Evolutionary conservation across 2,797 vertebrate genomes (phyloP).

Genomic region (Chiroxiphia lanceolata): DNA sequence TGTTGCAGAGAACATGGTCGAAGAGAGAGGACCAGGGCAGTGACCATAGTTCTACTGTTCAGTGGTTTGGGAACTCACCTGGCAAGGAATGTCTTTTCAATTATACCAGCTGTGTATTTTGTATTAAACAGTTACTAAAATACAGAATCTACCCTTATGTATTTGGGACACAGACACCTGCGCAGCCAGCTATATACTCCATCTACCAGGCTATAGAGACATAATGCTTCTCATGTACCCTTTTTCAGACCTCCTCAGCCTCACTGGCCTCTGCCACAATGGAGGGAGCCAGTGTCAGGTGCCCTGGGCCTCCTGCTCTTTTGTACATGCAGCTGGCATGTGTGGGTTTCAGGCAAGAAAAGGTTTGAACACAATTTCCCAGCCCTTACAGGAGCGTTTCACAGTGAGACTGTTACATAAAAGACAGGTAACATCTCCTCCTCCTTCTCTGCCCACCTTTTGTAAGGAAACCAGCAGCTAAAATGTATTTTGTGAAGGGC

Average conservation of each 20-base stretch:
- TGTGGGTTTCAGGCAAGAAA: neutral
- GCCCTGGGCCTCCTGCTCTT: neutral
- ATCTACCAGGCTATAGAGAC: neutral
- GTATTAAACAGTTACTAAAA: neutral
- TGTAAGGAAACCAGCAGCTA: neutral
- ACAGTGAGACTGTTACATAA: neutral
- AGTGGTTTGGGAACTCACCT: neutral
- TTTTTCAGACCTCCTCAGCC: neutral
- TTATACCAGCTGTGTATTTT: neutral
- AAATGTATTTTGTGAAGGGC: neutral
- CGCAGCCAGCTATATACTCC: neutral
- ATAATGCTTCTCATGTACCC: neutral
- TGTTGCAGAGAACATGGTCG: neutral
- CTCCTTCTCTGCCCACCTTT: neutral
- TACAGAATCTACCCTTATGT: neutral
- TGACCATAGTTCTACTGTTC: accelerated
- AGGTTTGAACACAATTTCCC: neutral
- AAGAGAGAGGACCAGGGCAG: neutral
- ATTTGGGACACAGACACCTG: neutral
- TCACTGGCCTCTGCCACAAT: accelerated
- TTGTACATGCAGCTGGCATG: neutral
- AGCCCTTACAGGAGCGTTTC: neutral
- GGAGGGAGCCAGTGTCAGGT: neutral
- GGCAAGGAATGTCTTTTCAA: neutral
- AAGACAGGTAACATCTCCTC: neutral